These are phyloP conservation scores for Drosophila paulistorum DNA, from an alignment of 1,140 invertebrate species.

Conservation along the genomic window DNA sequence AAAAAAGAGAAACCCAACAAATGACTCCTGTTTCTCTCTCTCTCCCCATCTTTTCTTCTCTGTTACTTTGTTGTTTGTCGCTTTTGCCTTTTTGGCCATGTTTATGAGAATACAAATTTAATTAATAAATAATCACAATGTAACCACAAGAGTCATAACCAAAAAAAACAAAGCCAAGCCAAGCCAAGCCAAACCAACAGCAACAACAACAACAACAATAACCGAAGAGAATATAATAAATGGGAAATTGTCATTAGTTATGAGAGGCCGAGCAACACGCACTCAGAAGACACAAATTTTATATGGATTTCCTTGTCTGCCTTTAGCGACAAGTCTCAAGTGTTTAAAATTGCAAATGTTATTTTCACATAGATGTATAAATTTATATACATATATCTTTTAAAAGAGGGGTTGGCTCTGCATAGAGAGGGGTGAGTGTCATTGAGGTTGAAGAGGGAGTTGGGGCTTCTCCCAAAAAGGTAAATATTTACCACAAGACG, in stretches of 20 bases:
- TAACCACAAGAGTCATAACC: conserved; percentile 72
- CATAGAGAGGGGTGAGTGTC: not conserved
- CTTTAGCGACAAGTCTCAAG: conserved; percentile 66
- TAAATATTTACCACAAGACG: conserved; percentile 74
- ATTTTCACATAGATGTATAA: conserved; percentile 65
- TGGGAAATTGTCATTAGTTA: conserved; percentile 73
- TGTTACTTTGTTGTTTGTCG: not conserved
- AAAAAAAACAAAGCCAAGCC: conserved; percentile 31
- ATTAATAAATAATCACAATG: conserved; percentile 80
- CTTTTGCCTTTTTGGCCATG: conserved; percentile 32
- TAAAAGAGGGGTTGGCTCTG: not conserved
- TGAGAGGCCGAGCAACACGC: conserved; percentile 44
- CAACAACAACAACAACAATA: conserved; percentile 58
- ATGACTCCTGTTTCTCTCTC: not conserved
- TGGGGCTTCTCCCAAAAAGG: conserved; percentile 46
- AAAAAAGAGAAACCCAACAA: conserved; percentile 14
- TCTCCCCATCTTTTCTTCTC: conserved; percentile 36
- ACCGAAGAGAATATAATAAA: conserved; percentile 37
- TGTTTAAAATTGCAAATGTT: conserved; percentile 80
- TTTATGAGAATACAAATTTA: conserved; percentile 68
- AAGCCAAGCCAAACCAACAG: conserved; percentile 38
- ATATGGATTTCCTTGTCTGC: conserved; percentile 32
- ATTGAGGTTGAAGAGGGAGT: not conserved
- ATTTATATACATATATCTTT: not conserved
- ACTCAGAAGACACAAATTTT: conserved; percentile 14